A percentile compares a stretch with the other conserved stretches of the same genome.
Conservation (phyloP, 2,797 vertebrate species). For the Danio aesculapii region DNA sequence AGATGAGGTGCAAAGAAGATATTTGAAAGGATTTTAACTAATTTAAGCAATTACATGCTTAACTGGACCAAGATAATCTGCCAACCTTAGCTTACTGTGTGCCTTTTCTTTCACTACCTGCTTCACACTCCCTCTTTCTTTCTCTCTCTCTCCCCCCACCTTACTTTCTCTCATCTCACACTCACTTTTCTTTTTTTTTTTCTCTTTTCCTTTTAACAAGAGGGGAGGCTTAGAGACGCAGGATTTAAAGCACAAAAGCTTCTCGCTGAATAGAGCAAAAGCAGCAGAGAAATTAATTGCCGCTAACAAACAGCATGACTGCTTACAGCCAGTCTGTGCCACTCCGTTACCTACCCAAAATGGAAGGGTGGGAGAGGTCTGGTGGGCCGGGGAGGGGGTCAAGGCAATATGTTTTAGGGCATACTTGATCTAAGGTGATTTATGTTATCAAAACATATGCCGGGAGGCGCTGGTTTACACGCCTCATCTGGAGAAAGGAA, state of each 20-base stretch:
- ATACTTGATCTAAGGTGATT: constrained; percentile 69
- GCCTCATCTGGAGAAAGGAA: constrained; percentile 59
- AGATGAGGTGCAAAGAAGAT: constrained; percentile 99
- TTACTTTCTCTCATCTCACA: constrained; percentile 74
- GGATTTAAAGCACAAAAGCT: constrained; percentile 99
- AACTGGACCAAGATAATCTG: constrained; percentile 99
- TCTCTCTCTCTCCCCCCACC: constrained; percentile 28
- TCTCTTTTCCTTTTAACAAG: constrained; percentile 89
- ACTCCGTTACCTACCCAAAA: constrained; percentile 93
- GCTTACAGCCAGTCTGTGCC: constrained; percentile 96
- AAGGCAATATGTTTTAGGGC: constrained; percentile 62
- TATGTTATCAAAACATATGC: constrained; percentile 66
- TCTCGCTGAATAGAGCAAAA: constrained; percentile 95
- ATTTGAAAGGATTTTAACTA: constrained; percentile 99
- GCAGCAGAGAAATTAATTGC: constrained; percentile 99
- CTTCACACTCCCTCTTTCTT: constrained; percentile 37
- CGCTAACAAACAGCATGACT: constrained; percentile 99
- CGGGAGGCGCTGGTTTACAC: constrained; percentile 60
- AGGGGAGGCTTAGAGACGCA: constrained; percentile 93
- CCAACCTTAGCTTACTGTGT: constrained; percentile 91
- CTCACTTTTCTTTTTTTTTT: constrained; percentile 77
- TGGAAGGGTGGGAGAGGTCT: constrained; percentile 79
- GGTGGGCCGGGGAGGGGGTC: constrained; percentile 68
- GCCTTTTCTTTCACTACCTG: constrained; percentile 72
- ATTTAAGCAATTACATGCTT: constrained; percentile 99